phyloP scores from a whole-genome alignment of 2,113 vertebrate genomes.

The Phylloscopus trochiloides region DNA sequence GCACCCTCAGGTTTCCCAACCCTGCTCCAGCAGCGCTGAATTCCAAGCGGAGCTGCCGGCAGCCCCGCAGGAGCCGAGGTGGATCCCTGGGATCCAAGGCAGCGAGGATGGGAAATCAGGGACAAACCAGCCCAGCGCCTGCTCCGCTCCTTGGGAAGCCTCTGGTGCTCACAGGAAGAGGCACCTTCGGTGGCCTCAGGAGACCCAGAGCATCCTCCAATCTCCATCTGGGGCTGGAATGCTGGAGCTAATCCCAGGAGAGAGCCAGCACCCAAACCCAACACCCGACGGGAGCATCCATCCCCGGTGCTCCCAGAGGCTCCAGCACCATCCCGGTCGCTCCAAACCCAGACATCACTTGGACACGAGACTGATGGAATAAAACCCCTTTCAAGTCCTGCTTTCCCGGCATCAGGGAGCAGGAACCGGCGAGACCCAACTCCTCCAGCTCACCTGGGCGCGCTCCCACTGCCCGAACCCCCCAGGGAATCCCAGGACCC shows the following conservation, averaged over 20 bases:
- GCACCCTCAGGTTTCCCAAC: background rate
- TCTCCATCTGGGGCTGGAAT: background rate
- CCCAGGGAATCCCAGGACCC: background rate
- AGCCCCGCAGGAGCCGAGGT: background rate
- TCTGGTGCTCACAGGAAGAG: background rate
- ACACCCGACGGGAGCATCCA: fast-evolving
- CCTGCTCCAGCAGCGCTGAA: background rate
- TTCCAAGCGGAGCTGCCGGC: fast-evolving
- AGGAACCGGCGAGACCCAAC: fast-evolving
- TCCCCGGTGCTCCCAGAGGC: fast-evolving
- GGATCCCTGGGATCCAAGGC: background rate
- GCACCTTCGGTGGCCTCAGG: background rate
- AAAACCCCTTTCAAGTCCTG: fast-evolving
- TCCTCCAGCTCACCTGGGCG: background rate
- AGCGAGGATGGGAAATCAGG: background rate
- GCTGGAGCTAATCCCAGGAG: background rate
- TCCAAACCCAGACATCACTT: fast-evolving
- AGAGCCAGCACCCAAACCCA: background rate
- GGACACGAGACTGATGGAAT: fast-evolving
- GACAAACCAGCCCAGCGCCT: background rate
- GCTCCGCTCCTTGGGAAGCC: background rate
- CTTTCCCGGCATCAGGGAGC: background rate
- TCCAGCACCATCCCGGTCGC: fast-evolving
- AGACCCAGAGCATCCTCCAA: background rate
- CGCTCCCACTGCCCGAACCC: fast-evolving